These are phyloP conservation scores for Phrynocephalus forsythii DNA, from an alignment of 2,797 vertebrate genomes.

Conservation along the genomic window DNA sequence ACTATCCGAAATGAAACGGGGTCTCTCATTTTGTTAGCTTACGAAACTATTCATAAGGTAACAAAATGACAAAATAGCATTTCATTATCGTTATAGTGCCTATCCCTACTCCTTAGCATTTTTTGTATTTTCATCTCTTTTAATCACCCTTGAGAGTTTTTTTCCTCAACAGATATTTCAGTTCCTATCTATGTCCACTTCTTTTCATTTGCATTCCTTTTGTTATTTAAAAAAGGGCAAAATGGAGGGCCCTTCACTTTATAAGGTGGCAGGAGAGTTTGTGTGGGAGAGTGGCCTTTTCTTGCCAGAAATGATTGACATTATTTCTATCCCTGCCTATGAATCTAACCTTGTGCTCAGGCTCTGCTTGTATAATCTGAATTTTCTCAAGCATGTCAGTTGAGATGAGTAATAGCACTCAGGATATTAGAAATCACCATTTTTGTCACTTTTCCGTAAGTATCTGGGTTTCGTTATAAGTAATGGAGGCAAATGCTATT, in stretches of 20 bases:
- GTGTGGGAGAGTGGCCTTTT: background rate
- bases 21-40: no score
- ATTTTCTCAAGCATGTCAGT: background rate
- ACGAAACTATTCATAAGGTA: no score
- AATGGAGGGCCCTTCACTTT: background rate
- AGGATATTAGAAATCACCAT: no score
- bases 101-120: background rate
- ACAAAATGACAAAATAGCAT: no score
- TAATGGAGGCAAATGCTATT: no score
- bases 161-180: background rate
- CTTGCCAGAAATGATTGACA: background rate
- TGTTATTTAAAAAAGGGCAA: background rate
- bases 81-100: no score
- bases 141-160: background rate
- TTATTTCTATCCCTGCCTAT: background rate
- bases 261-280: background rate
- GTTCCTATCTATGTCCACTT: no score
- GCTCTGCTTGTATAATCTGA: background rate
- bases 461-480: no score
- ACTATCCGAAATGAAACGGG: no score
- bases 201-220: background rate
- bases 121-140: background rate
- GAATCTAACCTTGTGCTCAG: background rate
- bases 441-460: no score
- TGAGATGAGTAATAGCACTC: no score